phyloP scores from a whole-genome alignment of 2,888 invertebrate genomes.

The Mesorhabditis sp. region DNA sequence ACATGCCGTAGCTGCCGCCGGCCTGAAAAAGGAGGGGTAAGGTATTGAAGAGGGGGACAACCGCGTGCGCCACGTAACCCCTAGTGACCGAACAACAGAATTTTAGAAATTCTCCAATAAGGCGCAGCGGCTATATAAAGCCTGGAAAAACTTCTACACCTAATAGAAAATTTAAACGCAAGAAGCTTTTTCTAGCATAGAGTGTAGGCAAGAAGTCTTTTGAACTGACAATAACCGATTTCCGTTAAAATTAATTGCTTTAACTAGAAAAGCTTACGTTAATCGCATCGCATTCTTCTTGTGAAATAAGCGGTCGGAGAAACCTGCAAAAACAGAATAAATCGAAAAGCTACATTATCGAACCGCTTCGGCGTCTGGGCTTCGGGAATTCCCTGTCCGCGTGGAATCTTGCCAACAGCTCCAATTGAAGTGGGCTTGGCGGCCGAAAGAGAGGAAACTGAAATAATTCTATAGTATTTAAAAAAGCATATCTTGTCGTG shows the following conservation, averaged over 20 bases:
- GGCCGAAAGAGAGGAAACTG: not conserved
- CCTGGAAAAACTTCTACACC: no score
- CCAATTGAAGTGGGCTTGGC: constrained; percentile 39
- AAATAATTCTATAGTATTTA: not conserved
- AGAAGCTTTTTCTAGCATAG: no score
- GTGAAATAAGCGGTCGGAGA: constrained; percentile 36
- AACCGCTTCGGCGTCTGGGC: constrained; percentile 30
- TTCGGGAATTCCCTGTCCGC: constrained; percentile 38
- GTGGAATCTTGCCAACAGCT: constrained; percentile 42
- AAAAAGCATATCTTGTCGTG: constrained; percentile 13
- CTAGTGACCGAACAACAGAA: no score
- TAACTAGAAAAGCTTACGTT: constrained; percentile 39
- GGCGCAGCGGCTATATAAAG: no score
- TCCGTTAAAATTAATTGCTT: not conserved
- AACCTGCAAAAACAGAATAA: constrained; percentile 19
- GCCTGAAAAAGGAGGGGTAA: no score
- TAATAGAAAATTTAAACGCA: no score
- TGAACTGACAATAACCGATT: not conserved
- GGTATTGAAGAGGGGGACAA: no score
- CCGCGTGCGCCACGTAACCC: no score
- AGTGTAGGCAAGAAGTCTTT: no score
- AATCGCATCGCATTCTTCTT: constrained; percentile 51
- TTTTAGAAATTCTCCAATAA: no score
- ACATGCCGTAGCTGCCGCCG: no score
- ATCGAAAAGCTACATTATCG: not conserved